Conservation (phyloP, 2,888 invertebrate species). For the Arctia plantaginis region DNA sequence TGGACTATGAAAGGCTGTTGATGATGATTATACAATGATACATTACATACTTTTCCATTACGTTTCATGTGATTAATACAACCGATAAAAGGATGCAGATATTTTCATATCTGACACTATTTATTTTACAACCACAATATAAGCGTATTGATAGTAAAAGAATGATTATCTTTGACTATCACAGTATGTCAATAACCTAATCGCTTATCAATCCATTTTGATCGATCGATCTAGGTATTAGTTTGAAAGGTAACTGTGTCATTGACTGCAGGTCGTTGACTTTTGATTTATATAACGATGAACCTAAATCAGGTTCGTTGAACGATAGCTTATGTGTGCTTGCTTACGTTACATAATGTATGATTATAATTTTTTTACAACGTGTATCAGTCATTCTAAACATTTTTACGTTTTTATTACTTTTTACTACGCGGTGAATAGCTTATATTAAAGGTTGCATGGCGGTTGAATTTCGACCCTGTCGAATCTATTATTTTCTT, state of each 20-base stretch:
- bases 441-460: neutral
- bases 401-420: neutral
- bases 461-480: neutral
- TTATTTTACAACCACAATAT: neutral
- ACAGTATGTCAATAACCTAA: conserved; percentile 14
- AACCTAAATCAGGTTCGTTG: neutral
- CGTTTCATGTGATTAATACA: neutral
- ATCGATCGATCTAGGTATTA: conserved; percentile 5
- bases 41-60: neutral
- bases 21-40: too few species aligned
- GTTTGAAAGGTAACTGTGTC: conserved; percentile 5
- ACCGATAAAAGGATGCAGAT: neutral
- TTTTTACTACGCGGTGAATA: too few species aligned
- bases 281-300: conserved; percentile 4
- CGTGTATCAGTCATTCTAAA: neutral
- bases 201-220: conserved; percentile 8
- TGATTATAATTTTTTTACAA: neutral
- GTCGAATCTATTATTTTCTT: neutral
- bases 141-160: neutral
- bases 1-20: too few species aligned
- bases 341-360: neutral
- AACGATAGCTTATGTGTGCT: neutral
- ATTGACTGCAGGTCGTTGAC: conserved; percentile 5
- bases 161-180: neutral
- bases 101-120: neutral